These are phyloP conservation scores for Anorthoa munda DNA, from an alignment of 2,888 invertebrate species.

Conservation along the genomic window DNA sequence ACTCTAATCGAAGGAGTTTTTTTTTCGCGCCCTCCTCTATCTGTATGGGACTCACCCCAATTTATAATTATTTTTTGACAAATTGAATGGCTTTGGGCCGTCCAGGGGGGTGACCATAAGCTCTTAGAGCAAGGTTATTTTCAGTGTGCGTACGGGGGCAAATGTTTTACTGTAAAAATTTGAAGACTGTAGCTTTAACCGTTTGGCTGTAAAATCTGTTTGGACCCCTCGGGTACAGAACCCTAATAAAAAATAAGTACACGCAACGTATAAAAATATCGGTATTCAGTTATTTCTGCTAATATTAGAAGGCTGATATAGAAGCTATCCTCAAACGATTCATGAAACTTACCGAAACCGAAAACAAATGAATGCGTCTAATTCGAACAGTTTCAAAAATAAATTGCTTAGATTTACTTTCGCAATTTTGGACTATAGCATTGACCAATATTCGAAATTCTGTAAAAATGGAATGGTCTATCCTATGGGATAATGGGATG, in stretches of 20 bases:
- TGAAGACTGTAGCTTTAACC: no score
- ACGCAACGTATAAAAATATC: background rate
- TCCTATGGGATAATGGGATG: background rate
- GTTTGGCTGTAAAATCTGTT: no score
- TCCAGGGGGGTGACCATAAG: no score
- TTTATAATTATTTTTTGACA: no score
- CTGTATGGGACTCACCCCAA: no score
- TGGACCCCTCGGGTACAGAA: no score
- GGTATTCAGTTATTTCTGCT: background rate
- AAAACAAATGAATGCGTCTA: slow-evolving; percentile 9
- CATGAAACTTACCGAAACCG: background rate
- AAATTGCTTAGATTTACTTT: background rate
- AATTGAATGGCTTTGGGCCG: no score
- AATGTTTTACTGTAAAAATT: no score
- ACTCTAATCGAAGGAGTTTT: no score
- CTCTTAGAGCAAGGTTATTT: no score
- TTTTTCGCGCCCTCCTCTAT: no score
- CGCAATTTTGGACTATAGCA: background rate
- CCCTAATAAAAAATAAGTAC: background rate
- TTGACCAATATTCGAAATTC: background rate
- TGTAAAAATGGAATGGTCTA: background rate
- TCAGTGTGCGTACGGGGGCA: no score
- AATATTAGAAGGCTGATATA: background rate
- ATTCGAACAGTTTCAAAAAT: slow-evolving; percentile 13
- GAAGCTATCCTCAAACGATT: slow-evolving; percentile 9